Percentiles rank a stretch among this genome's conserved stretches.
Evolutionary conservation across 2,888 invertebrate species (phyloP).

Genomic region (Acrobeloides nanus): DNA sequence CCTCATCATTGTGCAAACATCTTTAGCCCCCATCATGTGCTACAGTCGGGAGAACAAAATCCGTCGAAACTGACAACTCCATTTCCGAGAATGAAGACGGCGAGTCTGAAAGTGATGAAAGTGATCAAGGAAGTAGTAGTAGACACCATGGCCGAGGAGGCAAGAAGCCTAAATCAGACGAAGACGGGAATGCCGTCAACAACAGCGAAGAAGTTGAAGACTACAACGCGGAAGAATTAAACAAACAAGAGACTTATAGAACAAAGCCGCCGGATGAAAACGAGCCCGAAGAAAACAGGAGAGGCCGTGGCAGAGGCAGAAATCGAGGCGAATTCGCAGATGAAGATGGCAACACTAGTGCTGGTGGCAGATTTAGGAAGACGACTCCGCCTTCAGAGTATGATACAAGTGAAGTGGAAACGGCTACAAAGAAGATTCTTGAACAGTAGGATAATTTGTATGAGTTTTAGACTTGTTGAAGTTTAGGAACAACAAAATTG

Average conservation of each 20-base stretch:
- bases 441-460: constrained; percentile 3
- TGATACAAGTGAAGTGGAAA: not conserved
- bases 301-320: not conserved
- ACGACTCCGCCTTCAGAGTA: not conserved
- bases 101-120: not conserved
- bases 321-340: not conserved
- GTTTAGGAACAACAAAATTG: constrained; percentile 5
- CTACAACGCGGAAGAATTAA: not conserved
- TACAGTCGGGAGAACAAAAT: no score
- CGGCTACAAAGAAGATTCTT: constrained; percentile 1
- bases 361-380: constrained; percentile 6
- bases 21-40: constrained; percentile 34
- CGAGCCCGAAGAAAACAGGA: not conserved
- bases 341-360: constrained; percentile 8
- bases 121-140: no score
- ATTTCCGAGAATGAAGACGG: constrained; percentile 2
- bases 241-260: constrained; percentile 3
- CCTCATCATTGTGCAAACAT: no score
- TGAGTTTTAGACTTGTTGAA: constrained; percentile 3
- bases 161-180: not conserved
- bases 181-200: constrained; percentile 4
- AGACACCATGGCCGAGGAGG: no score
- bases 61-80: not conserved
- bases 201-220: constrained; percentile 8
- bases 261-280: not conserved